Base-by-base conservation (phyloP, 2,888 invertebrate genomes). In the Lochmaea crataegi region DNA sequence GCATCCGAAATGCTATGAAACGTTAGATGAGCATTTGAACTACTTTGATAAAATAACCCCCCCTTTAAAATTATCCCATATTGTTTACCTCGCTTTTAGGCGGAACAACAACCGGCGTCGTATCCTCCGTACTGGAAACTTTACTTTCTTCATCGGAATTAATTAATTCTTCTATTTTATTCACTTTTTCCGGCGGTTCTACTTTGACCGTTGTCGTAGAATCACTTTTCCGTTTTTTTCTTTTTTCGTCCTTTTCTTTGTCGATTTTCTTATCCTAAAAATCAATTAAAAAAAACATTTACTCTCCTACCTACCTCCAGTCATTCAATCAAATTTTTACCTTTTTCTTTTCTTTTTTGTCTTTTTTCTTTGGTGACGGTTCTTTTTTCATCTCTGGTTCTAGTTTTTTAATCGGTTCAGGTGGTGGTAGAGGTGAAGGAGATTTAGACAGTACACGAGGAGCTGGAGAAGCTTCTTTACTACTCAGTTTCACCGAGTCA, bases 151-250 rank as follows among this genome's bases (percentile, higher is more conserved):
- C 80, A 53, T 84, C 82, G 6, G 83, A 86, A 32, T 83, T 84
- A 32, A 82, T 81, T n/a, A 86, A 86, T 81, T 86, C 79, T 63
- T 80, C 79, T 84, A 78, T 86, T 42, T 73, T 61, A 18, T 80
- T 53, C 81, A 90, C 90, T 69, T 88, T 90, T 75, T 90, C 88
- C 38, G 86, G 83, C 65, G 90, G 83, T 60, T 90, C 90, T 9
- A 45, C 38, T 45, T 78, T 80, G 9, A 65, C 69, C 76, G 80
- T 82, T 5, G 82, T 80, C 6, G 84, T 80, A 18, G 90, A 90
- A 74, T 91, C 91, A 38, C 90, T 88, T 86, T 92, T 92, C 68
- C 92, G 88, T 82, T 91, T 91, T 77, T 92, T 92, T 56, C 91
- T 89, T 77, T 90, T 90, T 75, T 91, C 92, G 77, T 89, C 89